Evolutionary conservation across 2,797 vertebrate genomes (phyloP).

Genomic region (Poeciliopsis gracilis): DNA sequence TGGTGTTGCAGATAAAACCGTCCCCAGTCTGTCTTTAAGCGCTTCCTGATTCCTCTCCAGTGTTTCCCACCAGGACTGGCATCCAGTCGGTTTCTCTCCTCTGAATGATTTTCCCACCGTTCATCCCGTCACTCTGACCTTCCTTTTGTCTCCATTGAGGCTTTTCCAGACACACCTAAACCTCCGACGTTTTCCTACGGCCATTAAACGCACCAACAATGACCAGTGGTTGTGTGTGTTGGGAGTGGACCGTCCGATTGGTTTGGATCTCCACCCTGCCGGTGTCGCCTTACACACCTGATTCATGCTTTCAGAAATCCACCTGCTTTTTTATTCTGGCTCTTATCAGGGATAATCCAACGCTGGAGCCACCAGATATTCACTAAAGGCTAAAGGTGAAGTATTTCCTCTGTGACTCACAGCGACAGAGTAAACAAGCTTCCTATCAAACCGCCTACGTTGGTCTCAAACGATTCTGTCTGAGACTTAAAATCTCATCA

Average conservation of each 20-base stretch:
- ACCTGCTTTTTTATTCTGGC: constrained; percentile 3
- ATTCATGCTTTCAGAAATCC: background rate
- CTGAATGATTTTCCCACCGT: background rate
- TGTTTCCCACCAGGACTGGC: background rate
- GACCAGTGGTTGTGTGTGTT: constrained; percentile 3
- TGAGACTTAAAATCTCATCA: background rate
- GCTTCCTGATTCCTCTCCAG: background rate
- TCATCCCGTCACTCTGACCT: background rate
- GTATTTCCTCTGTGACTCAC: constrained; percentile 56
- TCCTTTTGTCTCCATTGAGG: constrained; percentile 23
- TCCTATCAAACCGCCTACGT: constrained; percentile 26
- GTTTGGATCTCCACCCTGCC: constrained; percentile 54
- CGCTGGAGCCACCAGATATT: constrained; percentile 13
- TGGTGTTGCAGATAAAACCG: background rate
- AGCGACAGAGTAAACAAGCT: constrained; percentile 51
- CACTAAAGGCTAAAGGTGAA: constrained; percentile 29
- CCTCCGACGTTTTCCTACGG: constrained; percentile 2
- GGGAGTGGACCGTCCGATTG: constrained; percentile 16
- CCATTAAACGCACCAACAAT: constrained; percentile 22
- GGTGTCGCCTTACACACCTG: constrained; percentile 42
- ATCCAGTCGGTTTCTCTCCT: background rate
- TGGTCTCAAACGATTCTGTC: background rate
- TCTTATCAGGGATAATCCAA: constrained; percentile 31
- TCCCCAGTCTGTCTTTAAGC: background rate
- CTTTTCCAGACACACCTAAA: constrained; percentile 29